Base-by-base conservation (phyloP, 2,113 vertebrate species). In the Catharus bicknelli region DNA sequence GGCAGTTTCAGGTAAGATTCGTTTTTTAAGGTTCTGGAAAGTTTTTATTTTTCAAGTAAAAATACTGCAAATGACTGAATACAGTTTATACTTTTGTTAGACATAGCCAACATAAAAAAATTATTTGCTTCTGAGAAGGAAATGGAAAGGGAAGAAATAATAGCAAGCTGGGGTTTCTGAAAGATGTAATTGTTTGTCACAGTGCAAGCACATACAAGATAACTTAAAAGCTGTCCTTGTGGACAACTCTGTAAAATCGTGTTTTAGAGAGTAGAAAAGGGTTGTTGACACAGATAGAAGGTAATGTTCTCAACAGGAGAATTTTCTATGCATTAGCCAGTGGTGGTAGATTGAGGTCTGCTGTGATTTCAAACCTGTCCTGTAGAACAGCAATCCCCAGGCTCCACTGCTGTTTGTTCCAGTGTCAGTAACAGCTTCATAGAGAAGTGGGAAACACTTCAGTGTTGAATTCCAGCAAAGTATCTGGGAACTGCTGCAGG, bases 1-100 rank as follows among this genome's bases (percentile, higher is more conserved):
- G 98, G 98, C 90, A 98, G 98, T 95, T 98, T 98, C 98, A 98
- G 98, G 98, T 98, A 98, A 97, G 98, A 83, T 14, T 67, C 40
- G 90, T 45, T 68, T 40, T 72, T 68, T 74, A 62, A 82, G 22
- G 16, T 73, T 85, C 86, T 76, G 5, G 43, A 80, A 27, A 76
- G 21, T 42, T 74, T 16, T 70, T 83, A 15, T 32, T 90, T 36
- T 57, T 93, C 12, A 16, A 83, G 58, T 78, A 36, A 50, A 79
- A 87, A 27, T 47, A 26, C 26, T 43, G 11, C 38, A 62, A 74
- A 19, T 70, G 34, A 53, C 51, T 86, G 64, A 58, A 50, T 67
- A 32, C 22, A 68, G 13, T 50, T 80, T 70, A 30, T 86, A 45
- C 13, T 16, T 70, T 53, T 89, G 84, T 68, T 69, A 53, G 59